Evolutionary conservation across 2,888 invertebrate genomes (phyloP).

Genomic region (Scaptomyza tumidula): DNA sequence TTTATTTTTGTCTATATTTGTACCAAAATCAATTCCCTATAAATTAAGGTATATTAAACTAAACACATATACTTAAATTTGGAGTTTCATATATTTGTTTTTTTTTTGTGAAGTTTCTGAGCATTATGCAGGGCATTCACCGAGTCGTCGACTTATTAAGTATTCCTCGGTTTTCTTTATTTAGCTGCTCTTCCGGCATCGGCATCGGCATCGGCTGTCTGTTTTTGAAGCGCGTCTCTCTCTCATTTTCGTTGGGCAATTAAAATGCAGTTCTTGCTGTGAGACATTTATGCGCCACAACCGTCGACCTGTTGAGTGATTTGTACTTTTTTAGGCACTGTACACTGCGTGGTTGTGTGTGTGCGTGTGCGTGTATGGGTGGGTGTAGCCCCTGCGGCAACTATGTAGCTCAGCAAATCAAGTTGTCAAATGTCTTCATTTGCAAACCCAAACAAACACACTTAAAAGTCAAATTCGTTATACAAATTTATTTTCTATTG

Average conservation of each 20-base stretch:
- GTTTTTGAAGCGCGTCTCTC: conserved; percentile 44
- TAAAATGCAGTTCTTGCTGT: conserved; percentile 72
- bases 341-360: neutral
- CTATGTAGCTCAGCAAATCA: conserved; percentile 55
- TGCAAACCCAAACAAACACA: conserved; percentile 21
- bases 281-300: conserved; percentile 68
- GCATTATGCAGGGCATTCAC: conserved; percentile 6
- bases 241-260: conserved; percentile 65
- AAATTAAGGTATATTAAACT: neutral
- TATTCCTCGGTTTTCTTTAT: conserved; percentile 5
- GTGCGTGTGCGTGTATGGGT: conserved; percentile 12
- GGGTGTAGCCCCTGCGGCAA: conserved; percentile 38
- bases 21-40: too few relatives aligned
- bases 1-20: too few relatives aligned
- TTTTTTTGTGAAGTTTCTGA: neutral
- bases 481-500: conserved; percentile 74
- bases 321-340: conserved; percentile 44
- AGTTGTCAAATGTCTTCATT: conserved; percentile 60
- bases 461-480: conserved; percentile 54
- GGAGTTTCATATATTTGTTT: too few relatives aligned
- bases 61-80: neutral
- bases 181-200: conserved; percentile 43
- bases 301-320: conserved; percentile 71
- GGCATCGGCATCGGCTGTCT: conserved; percentile 53
- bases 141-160: neutral